These are phyloP conservation scores for Phenacoccus solenopsis DNA, from an alignment of 1,140 invertebrate genomes.

Conservation along the genomic window DNA sequence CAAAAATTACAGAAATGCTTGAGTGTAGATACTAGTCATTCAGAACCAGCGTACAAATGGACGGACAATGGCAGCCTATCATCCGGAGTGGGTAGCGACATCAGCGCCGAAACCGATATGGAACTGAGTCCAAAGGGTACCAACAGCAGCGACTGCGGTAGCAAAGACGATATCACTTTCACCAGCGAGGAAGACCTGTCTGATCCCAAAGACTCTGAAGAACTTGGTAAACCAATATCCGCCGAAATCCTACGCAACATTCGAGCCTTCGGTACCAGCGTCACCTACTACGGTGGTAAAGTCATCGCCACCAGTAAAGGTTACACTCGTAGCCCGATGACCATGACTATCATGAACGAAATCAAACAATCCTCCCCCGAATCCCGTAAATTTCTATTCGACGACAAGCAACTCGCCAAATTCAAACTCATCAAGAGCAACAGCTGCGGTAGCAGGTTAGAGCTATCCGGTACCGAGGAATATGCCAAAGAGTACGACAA, in stretches of 20 bases:
- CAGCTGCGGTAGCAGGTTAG: conserved; percentile 66
- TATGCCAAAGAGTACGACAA: conserved; percentile 21
- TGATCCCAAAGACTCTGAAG: conserved; percentile 28
- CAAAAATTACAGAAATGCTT: conserved; percentile 19
- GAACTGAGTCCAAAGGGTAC: conserved; percentile 30
- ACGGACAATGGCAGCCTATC: conserved; percentile 39
- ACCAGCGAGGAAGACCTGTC: conserved; percentile 32
- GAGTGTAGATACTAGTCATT: conserved; percentile 15
- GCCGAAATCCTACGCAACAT: conserved; percentile 70
- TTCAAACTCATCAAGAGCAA: conserved; percentile 61
- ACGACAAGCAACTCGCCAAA: conserved; percentile 26
- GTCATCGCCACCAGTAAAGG: conserved; percentile 52
- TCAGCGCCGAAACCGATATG: conserved; percentile 36
- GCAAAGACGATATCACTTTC: conserved; percentile 25
- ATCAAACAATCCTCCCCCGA: conserved; percentile 31
- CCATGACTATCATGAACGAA: conserved; percentile 49
- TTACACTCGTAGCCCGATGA: conserved; percentile 46
- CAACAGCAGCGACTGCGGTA: conserved; percentile 30
- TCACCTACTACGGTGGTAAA: conserved; percentile 74
- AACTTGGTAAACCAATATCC: conserved; percentile 29
- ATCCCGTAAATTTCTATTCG: conserved; percentile 20
- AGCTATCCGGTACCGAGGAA: conserved; percentile 47
- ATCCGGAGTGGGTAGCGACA: conserved; percentile 40
- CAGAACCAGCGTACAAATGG: conserved; percentile 23
- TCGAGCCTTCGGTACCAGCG: conserved; percentile 65